These are phyloP conservation scores for Drosophila setifemur DNA, from an alignment of 1,140 invertebrate genomes.

Conservation along the genomic window DNA sequence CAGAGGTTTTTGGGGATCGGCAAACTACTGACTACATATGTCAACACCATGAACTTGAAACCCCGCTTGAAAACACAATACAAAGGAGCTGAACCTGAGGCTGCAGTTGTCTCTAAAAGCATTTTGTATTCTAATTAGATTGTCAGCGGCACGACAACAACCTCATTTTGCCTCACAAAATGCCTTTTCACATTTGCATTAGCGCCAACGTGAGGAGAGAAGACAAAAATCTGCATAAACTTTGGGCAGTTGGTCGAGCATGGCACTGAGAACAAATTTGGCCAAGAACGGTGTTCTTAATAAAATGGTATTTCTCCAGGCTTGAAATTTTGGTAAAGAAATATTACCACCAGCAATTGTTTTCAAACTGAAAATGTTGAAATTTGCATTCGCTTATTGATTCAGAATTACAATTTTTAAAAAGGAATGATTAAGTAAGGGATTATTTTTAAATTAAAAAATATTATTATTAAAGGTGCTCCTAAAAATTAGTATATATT, in stretches of 20 bases:
- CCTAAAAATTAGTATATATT: no score
- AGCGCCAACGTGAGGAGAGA: constrained; percentile 63
- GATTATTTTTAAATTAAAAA: no score
- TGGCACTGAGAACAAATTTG: constrained; percentile 10
- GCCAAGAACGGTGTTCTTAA: background rate
- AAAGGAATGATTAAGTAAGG: no score
- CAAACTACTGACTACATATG: constrained; percentile 62
- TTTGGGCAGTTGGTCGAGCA: constrained; percentile 28
- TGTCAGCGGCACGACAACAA: constrained; percentile 80
- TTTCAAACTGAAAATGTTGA: no score
- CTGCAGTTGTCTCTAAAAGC: constrained; percentile 55
- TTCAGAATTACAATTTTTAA: no score
- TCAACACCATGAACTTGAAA: constrained; percentile 80
- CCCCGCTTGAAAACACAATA: constrained; percentile 12
- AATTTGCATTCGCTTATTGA: no score
- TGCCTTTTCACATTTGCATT: constrained; percentile 73
- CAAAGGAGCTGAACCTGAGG: constrained; percentile 3
- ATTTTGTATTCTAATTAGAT: constrained; percentile 81
- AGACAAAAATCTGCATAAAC: constrained; percentile 79
- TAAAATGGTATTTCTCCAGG: background rate
- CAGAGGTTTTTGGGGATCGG: constrained; percentile 6
- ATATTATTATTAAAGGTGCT: no score
- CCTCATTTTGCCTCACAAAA: constrained; percentile 75
- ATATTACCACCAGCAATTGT: no score
- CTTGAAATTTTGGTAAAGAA: no score